Conservation (phyloP, 2,888 invertebrate genomes). For the Heliothis peltigera region DNA sequence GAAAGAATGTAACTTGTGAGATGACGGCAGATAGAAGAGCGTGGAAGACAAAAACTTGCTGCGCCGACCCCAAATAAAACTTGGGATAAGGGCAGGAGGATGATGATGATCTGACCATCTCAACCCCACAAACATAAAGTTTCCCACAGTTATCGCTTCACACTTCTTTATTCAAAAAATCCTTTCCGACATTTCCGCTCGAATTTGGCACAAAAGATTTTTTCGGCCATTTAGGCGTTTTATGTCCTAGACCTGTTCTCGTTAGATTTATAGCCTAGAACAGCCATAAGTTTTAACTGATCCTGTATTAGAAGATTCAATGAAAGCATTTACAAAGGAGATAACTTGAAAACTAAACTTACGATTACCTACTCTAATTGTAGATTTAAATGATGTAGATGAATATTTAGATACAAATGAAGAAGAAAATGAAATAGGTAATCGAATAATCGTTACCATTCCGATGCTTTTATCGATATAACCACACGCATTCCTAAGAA, state of each 20-base stretch:
- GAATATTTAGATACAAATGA: background rate
- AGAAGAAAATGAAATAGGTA: slow-evolving; percentile 17
- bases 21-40: too few relatives aligned
- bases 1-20: too few relatives aligned
- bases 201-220: slow-evolving; percentile 8
- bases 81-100: too few relatives aligned
- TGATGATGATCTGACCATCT: too few relatives aligned
- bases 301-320: slow-evolving; percentile 9
- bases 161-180: background rate
- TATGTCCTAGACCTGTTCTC: background rate
- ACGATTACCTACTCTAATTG: background rate
- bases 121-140: too few relatives aligned
- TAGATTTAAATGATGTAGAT: background rate
- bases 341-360: background rate
- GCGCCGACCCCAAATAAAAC: too few relatives aligned
- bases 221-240: background rate
- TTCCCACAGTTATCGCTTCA: too few relatives aligned
- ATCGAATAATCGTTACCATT: slow-evolving; percentile 22
- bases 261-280: slow-evolving; percentile 10
- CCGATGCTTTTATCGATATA: slow-evolving; percentile 38
- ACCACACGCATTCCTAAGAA: slow-evolving; percentile 26
- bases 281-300: background rate
- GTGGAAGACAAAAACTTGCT: too few relatives aligned
- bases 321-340: background rate
- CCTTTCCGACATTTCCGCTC: background rate